Evolutionary conservation across 2,888 invertebrate genomes (phyloP).

Genomic region (Tenthredo distinguenda): DNA sequence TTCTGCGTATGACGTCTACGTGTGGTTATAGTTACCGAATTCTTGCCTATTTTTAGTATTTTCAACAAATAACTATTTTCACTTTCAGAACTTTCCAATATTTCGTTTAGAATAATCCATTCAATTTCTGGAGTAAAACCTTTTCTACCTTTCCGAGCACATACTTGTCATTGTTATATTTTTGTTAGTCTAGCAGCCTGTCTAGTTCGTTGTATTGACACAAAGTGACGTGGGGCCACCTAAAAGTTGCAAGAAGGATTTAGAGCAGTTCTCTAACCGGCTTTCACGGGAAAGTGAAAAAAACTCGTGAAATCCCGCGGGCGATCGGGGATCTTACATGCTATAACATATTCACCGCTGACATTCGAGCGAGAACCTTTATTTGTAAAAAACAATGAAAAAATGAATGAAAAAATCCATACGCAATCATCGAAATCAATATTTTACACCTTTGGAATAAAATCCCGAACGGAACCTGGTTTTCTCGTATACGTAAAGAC

Average conservation of each 20-base stretch:
- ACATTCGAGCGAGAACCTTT: background rate
- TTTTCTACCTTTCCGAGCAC: background rate
- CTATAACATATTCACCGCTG: slow-evolving; percentile 18
- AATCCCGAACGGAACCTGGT: background rate
- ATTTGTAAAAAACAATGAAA: background rate
- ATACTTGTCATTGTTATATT: slow-evolving; percentile 16
- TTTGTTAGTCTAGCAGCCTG: background rate
- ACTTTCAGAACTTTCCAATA: background rate
- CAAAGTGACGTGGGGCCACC: slow-evolving; percentile 19
- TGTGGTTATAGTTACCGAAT: background rate
- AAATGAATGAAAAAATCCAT: background rate
- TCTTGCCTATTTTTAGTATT: background rate
- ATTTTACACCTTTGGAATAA: background rate
- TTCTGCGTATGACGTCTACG: background rate
- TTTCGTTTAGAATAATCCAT: background rate
- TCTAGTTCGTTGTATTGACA: slow-evolving; percentile 6
- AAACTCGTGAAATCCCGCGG: background rate
- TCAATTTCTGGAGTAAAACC: background rate
- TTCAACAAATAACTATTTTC: background rate
- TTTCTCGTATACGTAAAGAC: background rate
- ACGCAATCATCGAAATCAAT: background rate
- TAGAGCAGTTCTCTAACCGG: slow-evolving; percentile 5
- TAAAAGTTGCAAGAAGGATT: slow-evolving; percentile 25
- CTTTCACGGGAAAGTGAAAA: background rate
- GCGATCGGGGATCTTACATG: slow-evolving; percentile 6